Evolutionary conservation across 1,140 invertebrate genomes (phyloP), one percentile per base, ranked within the genome.

Genomic region (Drosophila saltans): DNA sequence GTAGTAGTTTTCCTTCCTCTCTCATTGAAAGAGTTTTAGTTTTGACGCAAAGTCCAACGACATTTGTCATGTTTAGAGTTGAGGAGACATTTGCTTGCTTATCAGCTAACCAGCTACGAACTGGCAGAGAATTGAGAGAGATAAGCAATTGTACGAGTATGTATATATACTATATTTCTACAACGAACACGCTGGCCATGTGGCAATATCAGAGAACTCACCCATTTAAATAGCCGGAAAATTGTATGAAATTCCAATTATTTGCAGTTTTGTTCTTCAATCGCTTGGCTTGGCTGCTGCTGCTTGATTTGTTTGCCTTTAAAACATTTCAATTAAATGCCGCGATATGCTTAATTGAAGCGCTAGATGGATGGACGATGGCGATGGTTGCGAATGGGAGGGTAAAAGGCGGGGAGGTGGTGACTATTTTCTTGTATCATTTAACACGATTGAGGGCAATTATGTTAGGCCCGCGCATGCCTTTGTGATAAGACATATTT

Each of bases 241-340:
- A 64, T 28, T 66, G 62, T 62, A 70, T 71, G 63, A 69, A 70
- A 66, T 71, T 66, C 72, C 69, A 78, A 56, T 57, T 64, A 69
- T 78, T 65, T 63, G 66, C 69, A 64, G 65, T 66, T 66, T 52
- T 16, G 16, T 16, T 52, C 21, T 66, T 63, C 69, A 66, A 68
- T 69, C 69, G 64, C 43, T 39, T 41, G 36, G 24, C 16, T 16
- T 16, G 16, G 16, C 16, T 16, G 16, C 26, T 57, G 69, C 45
- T 57, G 41, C 36, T 63, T 65, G 81, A 85, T 85, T 84, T 57
- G 36, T 78, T 77, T 68, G 81, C 71, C 68, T 58, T 75, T 64
- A 72, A 52, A 74, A 79, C 84, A 83, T 77, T 88, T 88, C 80
- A 88, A 86, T 86, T 86, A 85, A 83, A 69, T 58, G 64, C 64